A percentile compares a stretch with the other conserved stretches of the same genome.
phyloP scores from a whole-genome alignment of 2,888 invertebrate species.

The Callinectes sapidus region DNA sequence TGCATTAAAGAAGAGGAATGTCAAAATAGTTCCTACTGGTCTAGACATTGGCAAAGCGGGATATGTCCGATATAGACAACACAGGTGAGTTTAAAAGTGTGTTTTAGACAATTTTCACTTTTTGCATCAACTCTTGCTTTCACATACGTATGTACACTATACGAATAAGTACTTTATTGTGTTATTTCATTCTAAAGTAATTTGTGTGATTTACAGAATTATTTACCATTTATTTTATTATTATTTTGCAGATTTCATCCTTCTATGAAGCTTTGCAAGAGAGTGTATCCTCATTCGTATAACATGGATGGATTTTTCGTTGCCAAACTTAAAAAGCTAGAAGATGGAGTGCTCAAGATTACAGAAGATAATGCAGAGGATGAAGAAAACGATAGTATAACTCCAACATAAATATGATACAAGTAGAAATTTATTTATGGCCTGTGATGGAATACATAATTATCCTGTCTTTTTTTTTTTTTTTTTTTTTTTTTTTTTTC shows the following conservation, averaged over 20 bases:
- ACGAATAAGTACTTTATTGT: too few species aligned
- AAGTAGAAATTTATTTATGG: background rate
- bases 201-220: too few species aligned
- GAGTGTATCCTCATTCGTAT: constrained; percentile 98
- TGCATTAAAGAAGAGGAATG: constrained; percentile 90
- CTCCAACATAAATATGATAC: background rate
- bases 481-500: background rate
- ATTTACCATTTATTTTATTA: background rate
- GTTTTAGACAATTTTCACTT: background rate
- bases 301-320: constrained; percentile 99
- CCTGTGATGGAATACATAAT: background rate
- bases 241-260: constrained; percentile 86
- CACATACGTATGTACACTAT: too few species aligned
- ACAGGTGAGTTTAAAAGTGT: constrained; percentile 67
- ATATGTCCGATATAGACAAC: constrained; percentile 89
- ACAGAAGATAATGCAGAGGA: background rate
- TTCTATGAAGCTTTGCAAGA: constrained; percentile 88
- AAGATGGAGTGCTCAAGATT: background rate
- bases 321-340: constrained; percentile 92
- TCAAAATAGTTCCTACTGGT: constrained; percentile 94
- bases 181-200: too few species aligned
- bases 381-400: background rate
- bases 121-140: too few species aligned
- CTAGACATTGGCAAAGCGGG: constrained; percentile 97
- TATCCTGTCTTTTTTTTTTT: background rate